Conservation (phyloP, 2,888 invertebrate genomes). For the Agriotes lineatus region DNA sequence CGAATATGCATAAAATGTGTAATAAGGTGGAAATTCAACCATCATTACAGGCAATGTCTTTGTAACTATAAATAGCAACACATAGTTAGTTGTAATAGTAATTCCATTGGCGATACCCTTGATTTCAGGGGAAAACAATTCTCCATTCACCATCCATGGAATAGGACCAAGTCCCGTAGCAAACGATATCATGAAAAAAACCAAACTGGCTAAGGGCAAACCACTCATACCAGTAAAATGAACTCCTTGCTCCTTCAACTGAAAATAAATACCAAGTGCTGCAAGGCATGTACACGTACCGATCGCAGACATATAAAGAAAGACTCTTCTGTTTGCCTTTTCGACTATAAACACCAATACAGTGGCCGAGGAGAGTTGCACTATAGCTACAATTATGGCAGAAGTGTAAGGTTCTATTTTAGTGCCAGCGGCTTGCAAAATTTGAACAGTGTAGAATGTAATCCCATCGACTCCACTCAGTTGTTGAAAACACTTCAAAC, state of each 20-base stretch:
- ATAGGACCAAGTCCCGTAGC: slow-evolving; percentile 44
- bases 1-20: slow-evolving; percentile 45
- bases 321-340: slow-evolving; percentile 78
- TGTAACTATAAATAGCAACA: slow-evolving; percentile 39
- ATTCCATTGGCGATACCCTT: slow-evolving; percentile 45
- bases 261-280: slow-evolving; percentile 24
- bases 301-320: slow-evolving; percentile 27
- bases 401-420: slow-evolving; percentile 73
- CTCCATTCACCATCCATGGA: slow-evolving; percentile 45
- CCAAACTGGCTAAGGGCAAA: slow-evolving; percentile 39
- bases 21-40: slow-evolving; percentile 28
- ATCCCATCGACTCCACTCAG: slow-evolving; percentile 84
- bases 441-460: too few species aligned
- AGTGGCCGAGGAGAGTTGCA: slow-evolving; percentile 82
- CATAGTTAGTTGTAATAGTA: slow-evolving; percentile 43
- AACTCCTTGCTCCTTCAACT: slow-evolving; percentile 3
- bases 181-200: slow-evolving; percentile 40
- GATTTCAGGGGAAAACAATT: slow-evolving; percentile 43
- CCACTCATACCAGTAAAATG: slow-evolving; percentile 29
- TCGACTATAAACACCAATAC: slow-evolving; percentile 79
- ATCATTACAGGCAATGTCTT: slow-evolving; percentile 43
- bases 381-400: slow-evolving; percentile 81
- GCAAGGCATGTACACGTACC: slow-evolving; percentile 27
- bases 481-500: slow-evolving; percentile 86
- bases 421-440: too few species aligned